These are phyloP conservation scores for Lutjanus erythropterus DNA, from an alignment of 2,113 vertebrate species.

Conservation along the genomic window DNA sequence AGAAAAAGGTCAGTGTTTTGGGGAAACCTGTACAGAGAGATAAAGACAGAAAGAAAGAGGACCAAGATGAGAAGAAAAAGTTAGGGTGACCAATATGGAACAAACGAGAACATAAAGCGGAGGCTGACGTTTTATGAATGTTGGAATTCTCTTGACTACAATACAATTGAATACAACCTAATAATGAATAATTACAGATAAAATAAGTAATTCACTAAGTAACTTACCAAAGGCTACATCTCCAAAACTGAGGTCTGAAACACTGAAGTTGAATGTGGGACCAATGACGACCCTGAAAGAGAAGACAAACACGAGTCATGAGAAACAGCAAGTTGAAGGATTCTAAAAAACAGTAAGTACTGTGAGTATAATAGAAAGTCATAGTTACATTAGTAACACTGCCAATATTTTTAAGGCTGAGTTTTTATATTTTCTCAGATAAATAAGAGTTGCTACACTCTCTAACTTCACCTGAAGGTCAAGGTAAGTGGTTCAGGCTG, in stretches of 20 bases:
- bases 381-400: background rate
- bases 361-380: background rate
- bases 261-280: constrained; percentile 87
- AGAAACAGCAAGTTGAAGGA: constrained; percentile 4
- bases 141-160: background rate
- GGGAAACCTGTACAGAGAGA: constrained; percentile 85
- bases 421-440: background rate
- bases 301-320: background rate
- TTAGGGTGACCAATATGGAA: background rate
- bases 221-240: constrained; percentile 91
- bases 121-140: background rate
- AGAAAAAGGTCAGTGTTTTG: constrained; percentile 82
- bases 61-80: background rate
- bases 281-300: constrained; percentile 87
- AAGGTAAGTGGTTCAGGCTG: constrained; percentile 80
- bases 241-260: constrained; percentile 87
- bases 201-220: background rate
- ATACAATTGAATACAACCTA: background rate
- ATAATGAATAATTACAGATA: background rate
- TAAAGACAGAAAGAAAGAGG: background rate
- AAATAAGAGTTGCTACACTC: background rate
- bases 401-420: background rate
- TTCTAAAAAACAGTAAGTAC: background rate
- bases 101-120: background rate
- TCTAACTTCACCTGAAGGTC: constrained; percentile 84